Conservation (phyloP, 2,797 vertebrate genomes). For the Mus minutoides region DNA sequence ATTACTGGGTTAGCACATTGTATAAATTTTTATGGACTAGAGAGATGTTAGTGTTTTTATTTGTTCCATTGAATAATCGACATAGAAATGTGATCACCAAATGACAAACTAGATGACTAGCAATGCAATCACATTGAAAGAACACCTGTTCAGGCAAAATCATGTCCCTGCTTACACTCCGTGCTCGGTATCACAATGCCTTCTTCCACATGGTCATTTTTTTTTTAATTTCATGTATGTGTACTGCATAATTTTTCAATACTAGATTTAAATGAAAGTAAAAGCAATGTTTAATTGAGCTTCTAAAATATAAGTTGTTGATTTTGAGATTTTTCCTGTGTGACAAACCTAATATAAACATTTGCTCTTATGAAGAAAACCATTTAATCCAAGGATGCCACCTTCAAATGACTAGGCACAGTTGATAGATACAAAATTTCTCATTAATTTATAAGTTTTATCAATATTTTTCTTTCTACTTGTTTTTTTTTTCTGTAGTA, state of each 20-base stretch:
- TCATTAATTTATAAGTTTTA: not conserved
- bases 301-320: not conserved
- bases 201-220: not conserved
- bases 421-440: not conserved
- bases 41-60: not conserved
- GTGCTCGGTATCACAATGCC: too few relatives aligned
- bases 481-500: conserved; percentile 3
- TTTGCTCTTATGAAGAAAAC: not conserved
- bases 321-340: not conserved
- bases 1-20: not conserved
- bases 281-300: not conserved
- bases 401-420: not conserved
- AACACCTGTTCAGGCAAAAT: not conserved
- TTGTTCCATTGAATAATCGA: not conserved
- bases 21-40: not conserved
- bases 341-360: conserved; percentile 18
- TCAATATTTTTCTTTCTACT: not conserved
- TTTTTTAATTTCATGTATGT: not conserved
- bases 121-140: not conserved
- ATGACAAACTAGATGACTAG: not conserved
- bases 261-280: not conserved
- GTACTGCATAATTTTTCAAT: not conserved
- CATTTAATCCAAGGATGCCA: not conserved
- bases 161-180: not conserved
- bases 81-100: not conserved